Base-by-base conservation (phyloP, 2,888 invertebrate genomes). In the Hypercompe scribonia region DNA sequence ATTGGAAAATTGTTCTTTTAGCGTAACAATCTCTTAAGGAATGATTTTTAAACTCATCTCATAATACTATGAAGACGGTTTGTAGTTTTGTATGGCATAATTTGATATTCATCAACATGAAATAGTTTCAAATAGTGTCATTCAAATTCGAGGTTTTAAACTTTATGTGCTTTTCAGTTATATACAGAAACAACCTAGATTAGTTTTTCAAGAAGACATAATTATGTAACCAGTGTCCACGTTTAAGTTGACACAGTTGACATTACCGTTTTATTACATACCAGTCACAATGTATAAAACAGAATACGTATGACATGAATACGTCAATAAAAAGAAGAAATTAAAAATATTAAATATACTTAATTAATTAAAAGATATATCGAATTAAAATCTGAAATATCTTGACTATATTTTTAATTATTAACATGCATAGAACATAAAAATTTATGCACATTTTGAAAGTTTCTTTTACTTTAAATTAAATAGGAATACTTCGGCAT, bases 31-130 rank as follows among this genome's bases (percentile, higher is more conserved):
- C 61, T 61, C 61, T 31, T 31, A 15, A 61, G 61, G 31, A 18
- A 61, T 7, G 31, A 61, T 5, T 61, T 61, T 31, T 2, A 8
- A 31, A 61, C 18, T 31, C 31, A 18, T 31, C 61, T 31, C 31
- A 31, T 61, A 61, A 61, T 61, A 31, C 28, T 18, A 0, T 61
- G 18, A 31, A 1, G 21, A 46, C 5, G 13, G 46, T 66, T 21
- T 66, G 42, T 21, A 46, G 10, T 33, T 46, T 31, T 33, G 46
- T 46, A 21, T 7, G 54, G 31, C 11, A 31, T 54, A 77, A 72
- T 74, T 74, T 33, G 66, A 75, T 65, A 82, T 70, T 71, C 75
- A 80, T 72, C 68, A 72, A 77, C 67, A 58, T 3, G 8, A 28
- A 71, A 58, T 31, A 46, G 18, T 33, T 33, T 11, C 1, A 42